Evolutionary conservation across 2,888 invertebrate species (phyloP).

Genomic region (Chydorus sphaericus): DNA sequence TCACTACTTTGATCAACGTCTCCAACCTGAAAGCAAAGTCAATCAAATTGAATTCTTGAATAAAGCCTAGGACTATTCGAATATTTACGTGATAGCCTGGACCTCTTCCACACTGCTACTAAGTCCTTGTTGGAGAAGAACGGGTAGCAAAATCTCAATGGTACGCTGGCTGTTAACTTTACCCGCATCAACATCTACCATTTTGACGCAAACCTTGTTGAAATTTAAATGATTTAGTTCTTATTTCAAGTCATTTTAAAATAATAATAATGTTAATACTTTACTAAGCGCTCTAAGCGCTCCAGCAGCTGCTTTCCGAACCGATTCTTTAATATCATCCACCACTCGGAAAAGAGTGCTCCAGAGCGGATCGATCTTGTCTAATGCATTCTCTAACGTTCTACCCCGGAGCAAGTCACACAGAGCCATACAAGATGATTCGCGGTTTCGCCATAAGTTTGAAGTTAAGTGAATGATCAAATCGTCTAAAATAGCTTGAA

Average conservation of each 20-base stretch:
- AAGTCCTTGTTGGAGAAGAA: slow-evolving; percentile 64
- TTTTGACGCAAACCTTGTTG: slow-evolving; percentile 45
- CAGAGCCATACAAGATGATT: slow-evolving; percentile 78
- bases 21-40: slow-evolving; percentile 43
- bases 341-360: slow-evolving; percentile 70
- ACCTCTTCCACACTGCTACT: slow-evolving; percentile 63
- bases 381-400: slow-evolving; percentile 26
- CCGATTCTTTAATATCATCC: slow-evolving; percentile 88
- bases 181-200: slow-evolving; percentile 57
- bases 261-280: slow-evolving; percentile 37
- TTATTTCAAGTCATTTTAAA: neutral
- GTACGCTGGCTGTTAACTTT: slow-evolving; percentile 22
- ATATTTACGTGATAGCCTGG: slow-evolving; percentile 48
- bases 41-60: neutral
- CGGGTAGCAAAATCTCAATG: slow-evolving; percentile 45
- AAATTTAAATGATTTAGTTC: slow-evolving; percentile 23
- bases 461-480: slow-evolving; percentile 65
- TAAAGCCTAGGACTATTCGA: neutral
- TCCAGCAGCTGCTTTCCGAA: slow-evolving; percentile 54
- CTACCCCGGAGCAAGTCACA: slow-evolving; percentile 62
- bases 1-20: slow-evolving; percentile 71
- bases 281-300: slow-evolving; percentile 57
- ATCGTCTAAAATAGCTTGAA: slow-evolving; percentile 65
- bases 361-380: slow-evolving; percentile 50
- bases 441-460: slow-evolving; percentile 74